Conservation (phyloP, 2,113 vertebrate species). For the Arvicanthis niloticus region DNA sequence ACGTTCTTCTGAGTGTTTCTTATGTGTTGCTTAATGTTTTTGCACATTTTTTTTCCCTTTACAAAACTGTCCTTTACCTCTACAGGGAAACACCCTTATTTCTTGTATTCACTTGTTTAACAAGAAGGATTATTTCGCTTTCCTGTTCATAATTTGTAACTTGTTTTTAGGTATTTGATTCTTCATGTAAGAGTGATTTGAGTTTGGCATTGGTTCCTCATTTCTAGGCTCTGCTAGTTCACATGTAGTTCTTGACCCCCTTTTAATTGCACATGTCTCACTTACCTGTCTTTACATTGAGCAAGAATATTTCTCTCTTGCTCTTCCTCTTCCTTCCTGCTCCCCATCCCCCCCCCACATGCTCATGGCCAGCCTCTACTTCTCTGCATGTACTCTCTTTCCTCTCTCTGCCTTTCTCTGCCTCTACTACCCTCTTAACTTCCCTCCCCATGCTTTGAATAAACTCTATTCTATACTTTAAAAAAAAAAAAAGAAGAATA, state of each 20-base stretch:
- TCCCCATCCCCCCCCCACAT: too few relatives aligned
- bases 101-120: not conserved
- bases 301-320: not conserved
- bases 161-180: not conserved
- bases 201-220: not conserved
- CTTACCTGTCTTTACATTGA: not conserved
- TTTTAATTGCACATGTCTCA: not conserved
- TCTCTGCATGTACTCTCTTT: too few relatives aligned
- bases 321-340: too few relatives aligned
- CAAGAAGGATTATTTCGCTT: not conserved
- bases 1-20: accelerated
- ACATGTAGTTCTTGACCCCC: not conserved
- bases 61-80: not conserved
- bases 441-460: too few relatives aligned
- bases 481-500: not conserved
- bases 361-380: too few relatives aligned
- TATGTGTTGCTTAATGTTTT: accelerated
- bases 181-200: not conserved
- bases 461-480: too few relatives aligned
- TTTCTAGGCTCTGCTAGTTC: not conserved
- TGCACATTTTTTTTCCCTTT: not conserved
- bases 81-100: not conserved
- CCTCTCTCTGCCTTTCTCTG: too few relatives aligned
- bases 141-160: not conserved
- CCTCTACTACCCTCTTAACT: too few relatives aligned